Evolutionary conservation across 2,113 vertebrate species (phyloP).

Genomic region (Limanda limanda): DNA sequence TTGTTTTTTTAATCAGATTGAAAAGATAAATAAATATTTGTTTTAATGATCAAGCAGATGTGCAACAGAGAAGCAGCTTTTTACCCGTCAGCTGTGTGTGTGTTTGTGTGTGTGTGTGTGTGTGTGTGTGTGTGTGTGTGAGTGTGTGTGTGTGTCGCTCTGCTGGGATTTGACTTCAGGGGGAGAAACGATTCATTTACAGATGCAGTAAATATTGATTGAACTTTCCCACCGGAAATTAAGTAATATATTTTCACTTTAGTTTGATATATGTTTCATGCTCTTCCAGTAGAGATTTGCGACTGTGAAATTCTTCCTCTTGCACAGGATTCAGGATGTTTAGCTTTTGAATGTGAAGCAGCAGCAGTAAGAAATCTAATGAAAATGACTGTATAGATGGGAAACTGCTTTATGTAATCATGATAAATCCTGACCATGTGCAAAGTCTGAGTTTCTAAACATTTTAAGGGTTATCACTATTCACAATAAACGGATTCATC

Average conservation of each 20-base stretch:
- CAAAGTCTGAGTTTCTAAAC: no score
- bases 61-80: neutral
- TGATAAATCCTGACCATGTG: no score
- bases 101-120: no score
- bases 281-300: neutral
- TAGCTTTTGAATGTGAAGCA: no score
- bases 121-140: no score
- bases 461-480: neutral
- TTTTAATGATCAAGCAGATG: neutral
- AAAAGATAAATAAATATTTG: no score
- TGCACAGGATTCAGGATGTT: neutral
- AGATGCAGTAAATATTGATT: slow-evolving; percentile 19
- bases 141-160: neutral
- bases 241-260: neutral
- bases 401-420: no score
- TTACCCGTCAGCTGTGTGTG: neutral
- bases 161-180: slow-evolving; percentile 8
- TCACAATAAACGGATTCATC: slow-evolving; percentile 48
- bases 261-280: neutral
- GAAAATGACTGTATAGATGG: no score
- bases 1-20: neutral
- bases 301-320: neutral
- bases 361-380: no score
- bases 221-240: neutral
- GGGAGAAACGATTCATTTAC: neutral